phyloP scores from a whole-genome alignment of 1,140 invertebrate species.

The Tetramorium parvispinum region DNA sequence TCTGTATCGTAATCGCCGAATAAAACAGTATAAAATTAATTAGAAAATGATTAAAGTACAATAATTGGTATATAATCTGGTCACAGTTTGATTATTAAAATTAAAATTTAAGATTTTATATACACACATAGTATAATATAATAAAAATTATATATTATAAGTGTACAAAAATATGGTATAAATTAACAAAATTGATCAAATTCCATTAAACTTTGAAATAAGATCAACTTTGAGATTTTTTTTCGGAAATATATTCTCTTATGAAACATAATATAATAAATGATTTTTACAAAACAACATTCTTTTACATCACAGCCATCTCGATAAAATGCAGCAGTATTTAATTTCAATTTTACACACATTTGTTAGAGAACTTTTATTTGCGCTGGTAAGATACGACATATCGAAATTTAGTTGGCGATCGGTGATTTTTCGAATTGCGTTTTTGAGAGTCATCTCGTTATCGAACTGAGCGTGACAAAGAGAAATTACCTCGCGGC shows the following conservation, averaged over 20 bases:
- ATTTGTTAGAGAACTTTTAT: constrained; percentile 15
- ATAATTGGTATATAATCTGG: neutral
- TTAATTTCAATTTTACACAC: neutral
- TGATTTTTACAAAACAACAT: neutral
- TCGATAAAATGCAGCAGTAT: neutral
- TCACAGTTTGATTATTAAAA: neutral
- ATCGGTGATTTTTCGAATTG: constrained; percentile 46
- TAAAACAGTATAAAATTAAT: neutral
- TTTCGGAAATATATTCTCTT: too few species aligned
- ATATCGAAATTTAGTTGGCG: constrained; percentile 31
- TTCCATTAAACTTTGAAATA: neutral
- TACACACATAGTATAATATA: neutral
- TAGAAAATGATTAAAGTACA: neutral
- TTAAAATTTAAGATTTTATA: neutral
- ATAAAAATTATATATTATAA: neutral
- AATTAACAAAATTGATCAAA: neutral
- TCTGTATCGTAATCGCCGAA: too few species aligned
- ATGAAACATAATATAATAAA: neutral
- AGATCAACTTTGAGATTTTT: too few species aligned
- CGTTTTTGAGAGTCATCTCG: constrained; percentile 60
- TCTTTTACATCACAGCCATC: neutral
- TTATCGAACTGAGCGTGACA: constrained; percentile 63
- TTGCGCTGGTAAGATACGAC: neutral
- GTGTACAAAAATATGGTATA: neutral
- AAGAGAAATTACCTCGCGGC: constrained; percentile 67